phyloP scores from a whole-genome alignment of 23 tunicate species.

The Halocynthia roretzi region DNA sequence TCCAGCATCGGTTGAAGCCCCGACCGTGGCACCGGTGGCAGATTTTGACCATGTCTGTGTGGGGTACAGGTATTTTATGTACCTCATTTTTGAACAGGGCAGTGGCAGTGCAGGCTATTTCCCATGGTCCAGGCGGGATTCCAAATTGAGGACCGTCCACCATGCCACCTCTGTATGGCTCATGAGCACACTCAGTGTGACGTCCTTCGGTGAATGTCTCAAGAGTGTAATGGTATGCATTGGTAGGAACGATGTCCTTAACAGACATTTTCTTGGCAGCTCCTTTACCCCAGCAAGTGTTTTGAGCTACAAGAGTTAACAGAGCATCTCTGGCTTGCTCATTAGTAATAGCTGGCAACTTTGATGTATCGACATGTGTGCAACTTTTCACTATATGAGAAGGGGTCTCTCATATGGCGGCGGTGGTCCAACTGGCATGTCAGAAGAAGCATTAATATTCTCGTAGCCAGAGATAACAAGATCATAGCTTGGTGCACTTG shows the following conservation, averaged over 20 bases:
- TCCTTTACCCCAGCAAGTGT: conserved; percentile 73
- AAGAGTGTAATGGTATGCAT: conserved; percentile 80
- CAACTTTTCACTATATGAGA: neutral
- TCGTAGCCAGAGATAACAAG: conserved; percentile 55
- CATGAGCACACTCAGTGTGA: conserved; percentile 54
- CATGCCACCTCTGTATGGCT: conserved; percentile 76
- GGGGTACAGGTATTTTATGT: conserved; percentile 68
- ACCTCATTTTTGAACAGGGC: conserved; percentile 47
- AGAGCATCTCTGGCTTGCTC: conserved; percentile 86
- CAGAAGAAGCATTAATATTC: conserved; percentile 23
- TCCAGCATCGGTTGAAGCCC: conserved; percentile 75
- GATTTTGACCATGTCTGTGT: conserved; percentile 54
- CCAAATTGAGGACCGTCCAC: conserved; percentile 85
- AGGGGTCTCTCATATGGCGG: conserved; percentile 38
- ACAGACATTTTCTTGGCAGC: conserved; percentile 72
- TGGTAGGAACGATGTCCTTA: conserved; percentile 59
- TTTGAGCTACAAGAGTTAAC: conserved; percentile 50
- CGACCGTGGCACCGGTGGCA: conserved; percentile 60
- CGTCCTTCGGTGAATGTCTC: conserved; percentile 84
- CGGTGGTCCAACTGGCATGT: conserved; percentile 55
- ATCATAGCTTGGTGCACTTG: conserved; percentile 34
- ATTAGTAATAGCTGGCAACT: conserved; percentile 40
- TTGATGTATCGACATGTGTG: neutral
- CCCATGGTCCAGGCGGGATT: conserved; percentile 88
- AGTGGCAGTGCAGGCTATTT: conserved; percentile 34